Evolutionary conservation across 2,888 invertebrate genomes (phyloP).

Genomic region (Silvanus unidentatus): DNA sequence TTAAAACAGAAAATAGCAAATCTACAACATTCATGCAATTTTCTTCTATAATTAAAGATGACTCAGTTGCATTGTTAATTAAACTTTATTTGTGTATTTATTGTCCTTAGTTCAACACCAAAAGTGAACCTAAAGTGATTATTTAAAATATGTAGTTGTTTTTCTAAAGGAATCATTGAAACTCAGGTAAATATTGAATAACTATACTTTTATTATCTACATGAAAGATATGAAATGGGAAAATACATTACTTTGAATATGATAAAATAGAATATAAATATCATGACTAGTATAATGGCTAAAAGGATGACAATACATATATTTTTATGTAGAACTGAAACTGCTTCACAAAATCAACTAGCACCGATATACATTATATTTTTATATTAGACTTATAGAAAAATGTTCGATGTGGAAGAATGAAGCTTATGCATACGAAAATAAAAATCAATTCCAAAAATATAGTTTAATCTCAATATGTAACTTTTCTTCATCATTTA

Average conservation of each 20-base stretch:
- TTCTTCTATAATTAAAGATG: too few relatives aligned
- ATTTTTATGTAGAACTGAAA: conserved; percentile 11
- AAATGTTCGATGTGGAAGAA: conserved; percentile 27
- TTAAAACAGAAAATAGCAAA: too few relatives aligned
- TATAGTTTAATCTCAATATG: conserved; percentile 17
- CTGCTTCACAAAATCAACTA: conserved; percentile 21
- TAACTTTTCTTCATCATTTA: conserved; percentile 6
- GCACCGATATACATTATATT: conserved; percentile 33
- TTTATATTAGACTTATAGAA: too few relatives aligned
- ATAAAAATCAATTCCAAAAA: conserved; percentile 22
- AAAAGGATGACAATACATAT: conserved; percentile 20
- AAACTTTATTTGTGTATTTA: too few relatives aligned
- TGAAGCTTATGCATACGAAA: conserved; percentile 19
- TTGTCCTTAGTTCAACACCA: too few relatives aligned
- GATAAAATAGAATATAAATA: conserved; percentile 19
- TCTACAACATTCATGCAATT: too few relatives aligned
- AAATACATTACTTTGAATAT: conserved; percentile 15
- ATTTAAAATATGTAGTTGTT: too few relatives aligned
- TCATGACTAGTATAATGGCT: conserved; percentile 27
- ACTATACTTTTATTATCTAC: conserved; percentile 7
- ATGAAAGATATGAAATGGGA: conserved; percentile 18
- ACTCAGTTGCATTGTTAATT: too few relatives aligned
- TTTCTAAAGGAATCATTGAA: too few relatives aligned
- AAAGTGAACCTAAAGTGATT: too few relatives aligned
- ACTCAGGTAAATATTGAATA: too few relatives aligned